Evolutionary conservation across 2,797 vertebrate species (phyloP).

Genomic region (Channa striata): DNA sequence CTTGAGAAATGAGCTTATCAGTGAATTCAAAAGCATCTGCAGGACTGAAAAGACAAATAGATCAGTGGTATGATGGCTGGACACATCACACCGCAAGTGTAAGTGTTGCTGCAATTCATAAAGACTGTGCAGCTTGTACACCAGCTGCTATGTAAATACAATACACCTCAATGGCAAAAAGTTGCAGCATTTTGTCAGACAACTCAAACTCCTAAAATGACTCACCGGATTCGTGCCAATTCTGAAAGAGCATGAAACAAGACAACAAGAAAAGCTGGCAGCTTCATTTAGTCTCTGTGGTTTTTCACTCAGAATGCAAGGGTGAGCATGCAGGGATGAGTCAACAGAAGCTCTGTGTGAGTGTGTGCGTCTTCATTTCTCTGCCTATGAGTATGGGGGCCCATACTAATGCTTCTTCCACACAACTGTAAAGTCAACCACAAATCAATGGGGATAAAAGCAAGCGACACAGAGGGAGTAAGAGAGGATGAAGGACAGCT

Average conservation of each 20-base stretch:
- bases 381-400: constrained; percentile 43
- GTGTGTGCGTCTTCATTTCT: constrained; percentile 45
- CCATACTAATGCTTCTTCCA: constrained; percentile 60
- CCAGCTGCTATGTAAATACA: constrained; percentile 17
- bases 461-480: constrained; percentile 30
- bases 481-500: constrained; percentile 35
- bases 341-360: constrained; percentile 56
- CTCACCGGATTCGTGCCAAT: constrained; percentile 32
- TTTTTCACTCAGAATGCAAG: constrained; percentile 57
- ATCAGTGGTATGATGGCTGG: constrained; percentile 1
- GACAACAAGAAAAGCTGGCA: constrained; percentile 45
- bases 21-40: not conserved
- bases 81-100: constrained; percentile 16
- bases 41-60: constrained; percentile 9
- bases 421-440: constrained; percentile 48
- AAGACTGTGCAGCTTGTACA: constrained; percentile 12
- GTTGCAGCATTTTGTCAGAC: constrained; percentile 47
- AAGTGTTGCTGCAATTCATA: not conserved
- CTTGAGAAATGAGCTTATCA: not conserved
- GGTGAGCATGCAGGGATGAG: constrained; percentile 56
- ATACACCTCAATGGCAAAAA: constrained; percentile 25
- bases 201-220: constrained; percentile 30
- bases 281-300: constrained; percentile 36
- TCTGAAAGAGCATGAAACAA: constrained; percentile 40
- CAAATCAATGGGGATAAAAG: constrained; percentile 47